Evolutionary conservation across 2,888 invertebrate species (phyloP), one percentile per base, ranked within the genome.

Genomic region (Chromoteleia sp.): DNA sequence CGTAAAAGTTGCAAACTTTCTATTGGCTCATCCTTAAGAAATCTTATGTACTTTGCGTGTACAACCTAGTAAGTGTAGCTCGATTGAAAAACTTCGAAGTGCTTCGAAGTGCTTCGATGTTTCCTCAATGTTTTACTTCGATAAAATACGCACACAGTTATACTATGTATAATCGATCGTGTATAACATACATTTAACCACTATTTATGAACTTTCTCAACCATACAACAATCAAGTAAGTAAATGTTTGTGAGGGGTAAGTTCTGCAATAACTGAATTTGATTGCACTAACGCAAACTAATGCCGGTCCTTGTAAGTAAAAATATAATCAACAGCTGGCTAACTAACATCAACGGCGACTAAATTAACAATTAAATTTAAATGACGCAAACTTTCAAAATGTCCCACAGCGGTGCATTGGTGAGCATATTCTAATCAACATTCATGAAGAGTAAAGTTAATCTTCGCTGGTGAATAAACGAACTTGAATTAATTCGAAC

Each of bases 171-270:
- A 36, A 33, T 8, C 33, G 8, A 33, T 36, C 2, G 0, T 36
- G 10, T 36, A n/a, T 36, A 36, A 10, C 36, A 36, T 8, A 33
- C 33, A 33, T 36, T 36, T 10, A 36, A 36, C 8, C n/a, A n/a
- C n/a, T 36, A 36, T 36, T 36, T 36, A n/a, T 36, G 36, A 36
- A 36, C 3, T 36, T 1, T 2, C 8, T 10, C n/a, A 36, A 36
- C 8, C 36, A 36, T 10, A 36, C n/a, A 3, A 36, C n/a, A 2
- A 10, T 36, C 10, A 36, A 36, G 36, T n/a, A 2, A 36, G 36
- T 36, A 36, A 36, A 36, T 36, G 36, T 36, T 36, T 36, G 36
- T 7, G n/a, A 36, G 36, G n/a, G 36, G 36, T 36, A 36, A 36
- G 36, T 36, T 7, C n/a, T 2, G 8, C 10, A 36, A n/a, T 36